Evolutionary conservation across 2,888 invertebrate species (phyloP).

Genomic region (Rhyacophila evoluta): DNA sequence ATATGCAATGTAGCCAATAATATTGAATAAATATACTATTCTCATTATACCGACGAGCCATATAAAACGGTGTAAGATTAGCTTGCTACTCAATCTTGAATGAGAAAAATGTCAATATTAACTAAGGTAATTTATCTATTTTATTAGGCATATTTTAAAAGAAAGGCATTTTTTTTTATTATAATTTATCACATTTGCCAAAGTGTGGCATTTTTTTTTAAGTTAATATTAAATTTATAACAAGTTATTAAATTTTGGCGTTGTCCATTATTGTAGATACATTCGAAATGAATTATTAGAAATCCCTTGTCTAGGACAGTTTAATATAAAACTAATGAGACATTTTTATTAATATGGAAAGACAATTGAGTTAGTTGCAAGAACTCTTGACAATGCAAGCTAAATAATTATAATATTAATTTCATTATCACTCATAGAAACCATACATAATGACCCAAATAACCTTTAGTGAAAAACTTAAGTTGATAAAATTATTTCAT

Average conservation of each 20-base stretch:
- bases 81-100: background rate
- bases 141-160: background rate
- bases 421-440: too few relatives aligned
- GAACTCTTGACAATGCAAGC: too few relatives aligned
- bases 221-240: background rate
- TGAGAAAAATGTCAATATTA: background rate
- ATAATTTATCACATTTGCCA: conserved; percentile 18
- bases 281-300: background rate
- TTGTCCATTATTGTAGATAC: background rate
- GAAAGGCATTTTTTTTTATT: background rate
- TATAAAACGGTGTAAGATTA: background rate
- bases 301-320: background rate
- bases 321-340: background rate
- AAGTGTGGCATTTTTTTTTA: background rate
- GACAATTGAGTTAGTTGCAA: too few relatives aligned
- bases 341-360: too few relatives aligned
- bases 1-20: conserved; percentile 5
- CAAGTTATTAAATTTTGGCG: background rate
- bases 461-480: too few relatives aligned
- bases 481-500: too few relatives aligned
- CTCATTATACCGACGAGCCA: background rate
- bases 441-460: too few relatives aligned
- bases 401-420: too few relatives aligned
- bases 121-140: background rate
- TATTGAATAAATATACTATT: background rate